phyloP scores from a whole-genome alignment of 1,140 invertebrate genomes.

The Drosophila biarmipes region DNA sequence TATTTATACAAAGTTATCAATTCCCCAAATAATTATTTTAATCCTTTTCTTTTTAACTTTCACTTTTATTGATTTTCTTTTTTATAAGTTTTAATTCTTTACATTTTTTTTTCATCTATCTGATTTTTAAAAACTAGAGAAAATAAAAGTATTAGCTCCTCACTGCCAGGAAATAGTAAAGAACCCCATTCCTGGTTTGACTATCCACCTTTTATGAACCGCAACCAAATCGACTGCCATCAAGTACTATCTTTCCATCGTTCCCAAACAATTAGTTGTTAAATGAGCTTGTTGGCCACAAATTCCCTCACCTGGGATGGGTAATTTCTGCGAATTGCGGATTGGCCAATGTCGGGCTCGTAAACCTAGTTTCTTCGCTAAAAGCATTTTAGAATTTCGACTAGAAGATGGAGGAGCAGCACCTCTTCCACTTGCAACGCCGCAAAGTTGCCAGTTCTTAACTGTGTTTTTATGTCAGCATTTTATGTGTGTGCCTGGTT shows the following conservation, averaged over 20 bases:
- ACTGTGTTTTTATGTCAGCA: conserved; percentile 76
- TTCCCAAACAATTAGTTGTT: conserved; percentile 25
- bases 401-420: conserved; percentile 26
- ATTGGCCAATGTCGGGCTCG: conserved; percentile 55
- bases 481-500: conserved; percentile 46
- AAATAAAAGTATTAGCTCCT: not conserved
- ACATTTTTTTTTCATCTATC: no score
- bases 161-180: not conserved
- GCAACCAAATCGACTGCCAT: not conserved
- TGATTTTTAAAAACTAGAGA: not conserved
- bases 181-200: not conserved
- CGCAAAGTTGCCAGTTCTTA: conserved; percentile 44
- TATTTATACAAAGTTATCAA: no score
- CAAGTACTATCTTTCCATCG: not conserved
- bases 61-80: no score
- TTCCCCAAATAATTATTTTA: no score
- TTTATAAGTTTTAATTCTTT: no score
- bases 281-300: not conserved
- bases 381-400: conserved; percentile 52
- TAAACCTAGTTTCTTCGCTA: conserved; percentile 71
- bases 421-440: conserved; percentile 4
- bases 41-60: no score
- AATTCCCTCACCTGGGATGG: conserved; percentile 34
- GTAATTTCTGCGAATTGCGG: conserved; percentile 57
- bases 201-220: not conserved